Evolutionary conservation across 2,113 vertebrate species (phyloP).

Genomic region (Eira barbara): DNA sequence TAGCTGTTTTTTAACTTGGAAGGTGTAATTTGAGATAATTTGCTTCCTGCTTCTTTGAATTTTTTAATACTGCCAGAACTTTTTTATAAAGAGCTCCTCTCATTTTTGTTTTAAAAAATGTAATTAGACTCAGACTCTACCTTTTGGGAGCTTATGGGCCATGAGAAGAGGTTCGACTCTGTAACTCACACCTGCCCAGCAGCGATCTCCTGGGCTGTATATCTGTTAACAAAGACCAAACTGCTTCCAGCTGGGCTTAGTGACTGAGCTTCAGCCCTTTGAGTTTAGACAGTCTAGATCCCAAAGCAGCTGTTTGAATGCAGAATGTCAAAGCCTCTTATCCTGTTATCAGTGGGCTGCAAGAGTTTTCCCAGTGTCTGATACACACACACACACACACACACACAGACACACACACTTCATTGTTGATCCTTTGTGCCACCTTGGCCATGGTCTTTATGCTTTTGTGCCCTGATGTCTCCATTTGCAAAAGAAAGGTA

Average conservation of each 20-base stretch:
- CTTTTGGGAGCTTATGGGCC: conserved; percentile 6
- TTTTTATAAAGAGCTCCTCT: neutral
- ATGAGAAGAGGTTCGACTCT: neutral
- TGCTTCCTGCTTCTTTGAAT: neutral
- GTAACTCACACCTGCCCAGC: neutral
- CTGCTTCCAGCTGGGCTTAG: conserved; percentile 45
- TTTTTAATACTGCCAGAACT: neutral
- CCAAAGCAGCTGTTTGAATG: conserved; percentile 46
- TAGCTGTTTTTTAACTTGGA: neutral
- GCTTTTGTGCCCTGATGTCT: conserved; percentile 28
- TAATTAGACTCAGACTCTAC: conserved; percentile 21
- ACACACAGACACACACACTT: neutral
- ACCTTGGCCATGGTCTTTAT: neutral
- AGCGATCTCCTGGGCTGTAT: neutral
- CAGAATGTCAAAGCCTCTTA: conserved; percentile 45
- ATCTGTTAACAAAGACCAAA: conserved; percentile 25
- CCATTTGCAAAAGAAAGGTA: neutral
- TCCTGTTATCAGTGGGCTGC: neutral
- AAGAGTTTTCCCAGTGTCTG: neutral
- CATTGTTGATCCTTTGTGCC: neutral
- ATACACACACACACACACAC: neutral
- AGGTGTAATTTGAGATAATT: neutral
- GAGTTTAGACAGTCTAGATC: conserved; percentile 40
- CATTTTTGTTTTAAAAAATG: conserved; percentile 51
- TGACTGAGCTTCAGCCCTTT: conserved; percentile 28